Conservation (phyloP, 2,113 vertebrate species). For the Grammatotria lemairii region DNA sequence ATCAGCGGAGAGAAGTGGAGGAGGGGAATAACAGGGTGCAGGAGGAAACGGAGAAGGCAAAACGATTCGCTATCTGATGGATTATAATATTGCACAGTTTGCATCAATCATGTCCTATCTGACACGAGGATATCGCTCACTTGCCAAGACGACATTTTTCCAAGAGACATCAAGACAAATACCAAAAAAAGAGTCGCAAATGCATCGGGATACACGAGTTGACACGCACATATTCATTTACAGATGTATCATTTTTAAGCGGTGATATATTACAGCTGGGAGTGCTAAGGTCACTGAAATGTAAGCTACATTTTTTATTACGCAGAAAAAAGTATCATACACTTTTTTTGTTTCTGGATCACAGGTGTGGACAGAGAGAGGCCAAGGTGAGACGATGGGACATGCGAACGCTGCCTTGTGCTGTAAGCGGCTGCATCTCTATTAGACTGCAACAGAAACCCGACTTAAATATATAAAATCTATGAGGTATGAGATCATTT, state of each 20-base stretch:
- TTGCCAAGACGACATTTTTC: constrained; percentile 17
- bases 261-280: background rate
- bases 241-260: background rate
- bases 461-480: constrained; percentile 50
- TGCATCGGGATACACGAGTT: background rate
- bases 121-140: constrained; percentile 25
- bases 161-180: background rate
- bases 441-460: constrained; percentile 21
- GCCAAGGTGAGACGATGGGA: background rate
- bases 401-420: background rate
- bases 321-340: background rate
- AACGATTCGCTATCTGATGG: constrained; percentile 18
- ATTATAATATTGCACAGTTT: constrained; percentile 10
- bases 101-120: constrained; percentile 34
- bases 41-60: background rate
- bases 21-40: background rate
- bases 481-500: constrained; percentile 58
- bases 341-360: background rate
- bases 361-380: background rate
- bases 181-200: background rate
- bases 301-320: background rate
- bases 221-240: background rate
- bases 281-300: background rate
- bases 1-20: constrained; percentile 30
- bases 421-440: constrained; percentile 10